Conservation (phyloP, 2,888 invertebrate genomes). For the Dysmachus trigonus region DNA sequence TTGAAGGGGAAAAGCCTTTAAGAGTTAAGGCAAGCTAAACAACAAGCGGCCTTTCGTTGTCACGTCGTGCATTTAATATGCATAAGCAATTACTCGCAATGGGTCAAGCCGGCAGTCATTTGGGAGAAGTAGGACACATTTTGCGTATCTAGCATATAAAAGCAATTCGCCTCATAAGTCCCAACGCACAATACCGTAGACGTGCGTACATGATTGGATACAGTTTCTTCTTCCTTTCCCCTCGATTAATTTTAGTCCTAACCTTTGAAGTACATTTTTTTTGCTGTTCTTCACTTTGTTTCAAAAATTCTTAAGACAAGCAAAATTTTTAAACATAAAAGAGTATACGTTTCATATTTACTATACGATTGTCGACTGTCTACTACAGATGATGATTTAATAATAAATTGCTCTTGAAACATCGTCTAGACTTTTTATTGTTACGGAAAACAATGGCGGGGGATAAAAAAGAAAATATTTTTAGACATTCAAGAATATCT, state of each 20-base stretch:
- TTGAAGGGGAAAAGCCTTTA: background rate
- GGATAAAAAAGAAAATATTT: background rate
- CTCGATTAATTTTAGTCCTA: background rate
- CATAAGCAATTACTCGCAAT: background rate
- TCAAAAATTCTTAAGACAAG: background rate
- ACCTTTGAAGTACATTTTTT: background rate
- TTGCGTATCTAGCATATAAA: background rate
- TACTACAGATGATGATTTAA: background rate
- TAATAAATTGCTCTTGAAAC: background rate
- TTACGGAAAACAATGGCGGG: background rate
- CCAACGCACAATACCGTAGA: background rate
- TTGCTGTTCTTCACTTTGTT: background rate
- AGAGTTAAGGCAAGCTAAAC: background rate
- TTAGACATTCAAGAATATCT: background rate
- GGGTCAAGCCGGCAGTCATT: background rate
- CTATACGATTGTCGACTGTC: background rate
- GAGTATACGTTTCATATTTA: background rate
- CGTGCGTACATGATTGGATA: background rate
- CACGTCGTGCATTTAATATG: background rate
- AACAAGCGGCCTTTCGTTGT: background rate
- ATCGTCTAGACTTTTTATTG: background rate
- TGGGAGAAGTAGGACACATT: background rate
- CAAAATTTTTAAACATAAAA: background rate
- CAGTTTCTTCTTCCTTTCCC: background rate
- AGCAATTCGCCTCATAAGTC: background rate